Base-by-base conservation (phyloP, 2,888 invertebrate species). In the Cremastobaeus sp. region DNA sequence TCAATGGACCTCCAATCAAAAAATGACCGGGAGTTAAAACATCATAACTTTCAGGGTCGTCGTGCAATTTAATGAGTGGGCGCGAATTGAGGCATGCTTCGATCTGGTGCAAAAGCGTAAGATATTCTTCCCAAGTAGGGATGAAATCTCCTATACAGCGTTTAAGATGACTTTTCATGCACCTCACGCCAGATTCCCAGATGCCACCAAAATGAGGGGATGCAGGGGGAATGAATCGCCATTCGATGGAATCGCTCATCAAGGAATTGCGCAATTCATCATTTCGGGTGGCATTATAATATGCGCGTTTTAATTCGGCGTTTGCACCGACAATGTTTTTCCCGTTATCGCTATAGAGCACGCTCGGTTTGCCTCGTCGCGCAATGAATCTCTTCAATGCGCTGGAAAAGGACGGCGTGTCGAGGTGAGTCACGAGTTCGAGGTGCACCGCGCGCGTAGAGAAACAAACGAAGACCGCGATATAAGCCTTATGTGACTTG, bases 51-150 rank as follows among this genome's bases (percentile, higher is more conserved):
- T 39, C 54, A 0, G 28, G 4, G 39, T 54, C 28, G n/a, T 54
- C 54, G 18, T 39, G 15, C 11, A 54, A 6, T 11, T 14, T 6
- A 0, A 15, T 15, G 6, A 54, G 37, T 3, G 54, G 54, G 1
- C 54, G 28, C 1, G 54, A 39, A 17, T 54, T 54, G 0, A 54
- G 17, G 12, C 54, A 54, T 17, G 39, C 54, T 28, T 37, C 39
- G 8, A 54, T 54, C 2, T 30, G 20, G 39, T 17, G 17, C 5
- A 54, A 15, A 9, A 54, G 1, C 1, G 54, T 54, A 0, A 17
- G n/a, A 37, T 39, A 39, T 35, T 39, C 54, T 11, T 54, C 28
- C 14, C 12, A 15, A 8, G 15, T 39, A 6, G 39, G 39, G 14
- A 39, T 15, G 28, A 39, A 39, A 6, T 1, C 8, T 2, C 37